These are phyloP conservation scores for Liposcelis brunnea DNA, from an alignment of 2,888 invertebrate genomes.

Conservation along the genomic window DNA sequence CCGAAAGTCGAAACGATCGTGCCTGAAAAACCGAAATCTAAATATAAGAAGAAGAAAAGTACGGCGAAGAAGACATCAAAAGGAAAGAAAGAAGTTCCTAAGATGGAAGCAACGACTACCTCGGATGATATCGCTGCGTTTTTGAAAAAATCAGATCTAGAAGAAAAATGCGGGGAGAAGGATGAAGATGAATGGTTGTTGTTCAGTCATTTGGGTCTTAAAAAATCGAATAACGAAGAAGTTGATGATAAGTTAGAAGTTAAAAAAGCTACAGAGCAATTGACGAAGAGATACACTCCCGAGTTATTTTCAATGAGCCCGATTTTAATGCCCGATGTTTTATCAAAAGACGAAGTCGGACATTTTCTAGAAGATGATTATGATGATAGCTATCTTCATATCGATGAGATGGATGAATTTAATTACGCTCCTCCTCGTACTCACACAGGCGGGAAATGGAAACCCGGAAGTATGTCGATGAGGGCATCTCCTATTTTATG, in stretches of 20 bases:
- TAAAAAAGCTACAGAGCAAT: too few species aligned
- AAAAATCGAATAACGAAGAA: constrained; percentile 18
- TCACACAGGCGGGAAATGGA: constrained; percentile 58
- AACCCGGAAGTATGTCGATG: constrained; percentile 30
- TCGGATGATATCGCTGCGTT: constrained; percentile 22
- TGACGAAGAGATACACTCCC: too few species aligned
- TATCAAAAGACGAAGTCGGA: constrained; percentile 24
- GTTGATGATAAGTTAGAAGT: constrained; percentile 28
- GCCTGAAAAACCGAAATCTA: neutral
- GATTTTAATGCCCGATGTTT: too few species aligned
- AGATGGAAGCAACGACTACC: neutral
- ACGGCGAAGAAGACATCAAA: constrained; percentile 20
- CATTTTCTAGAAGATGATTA: constrained; percentile 19
- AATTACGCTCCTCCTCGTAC: constrained; percentile 32
- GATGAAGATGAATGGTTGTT: too few species aligned
- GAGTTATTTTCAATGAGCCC: too few species aligned
- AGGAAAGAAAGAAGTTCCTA: too few species aligned
- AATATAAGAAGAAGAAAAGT: constrained; percentile 18
- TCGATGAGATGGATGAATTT: constrained; percentile 17
- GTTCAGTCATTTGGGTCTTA: too few species aligned
- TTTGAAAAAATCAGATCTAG: too few species aligned
- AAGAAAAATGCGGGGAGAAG: too few species aligned
- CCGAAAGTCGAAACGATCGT: neutral
- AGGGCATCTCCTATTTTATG: constrained; percentile 24
- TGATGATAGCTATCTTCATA: too few species aligned